These are phyloP conservation scores for Embidobia sp. DNA, from an alignment of 2,888 invertebrate genomes.

Conservation along the genomic window DNA sequence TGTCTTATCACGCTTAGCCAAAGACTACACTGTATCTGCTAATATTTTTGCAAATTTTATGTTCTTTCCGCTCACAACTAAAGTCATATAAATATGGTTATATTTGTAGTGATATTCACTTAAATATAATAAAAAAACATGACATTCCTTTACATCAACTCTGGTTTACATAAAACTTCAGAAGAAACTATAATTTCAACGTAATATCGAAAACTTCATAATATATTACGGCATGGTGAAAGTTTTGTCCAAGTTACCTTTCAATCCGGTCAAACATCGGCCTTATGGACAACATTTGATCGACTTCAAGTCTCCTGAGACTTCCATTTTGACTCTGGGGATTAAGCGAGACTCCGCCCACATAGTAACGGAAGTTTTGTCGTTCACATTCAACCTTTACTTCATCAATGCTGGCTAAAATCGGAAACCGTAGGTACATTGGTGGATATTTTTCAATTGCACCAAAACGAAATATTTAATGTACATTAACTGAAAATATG, in stretches of 20 bases:
- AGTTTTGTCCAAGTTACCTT: constrained; percentile 74
- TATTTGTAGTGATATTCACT: constrained; percentile 1
- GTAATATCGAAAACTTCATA: constrained; percentile 74
- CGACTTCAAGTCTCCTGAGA: constrained; percentile 77
- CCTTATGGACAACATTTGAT: constrained; percentile 68
- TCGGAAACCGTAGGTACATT: constrained; percentile 79
- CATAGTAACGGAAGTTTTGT: constrained; percentile 74
- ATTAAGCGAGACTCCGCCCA: constrained; percentile 81
- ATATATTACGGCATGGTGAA: constrained; percentile 73
- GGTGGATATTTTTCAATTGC: constrained; percentile 52
- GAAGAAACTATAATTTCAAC: constrained; percentile 70
- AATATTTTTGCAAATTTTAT: no score
- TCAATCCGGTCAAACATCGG: constrained; percentile 67
- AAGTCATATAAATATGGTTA: no score
- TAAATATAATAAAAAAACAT: constrained; percentile 41
- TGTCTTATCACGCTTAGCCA: no score
- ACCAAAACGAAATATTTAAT: neutral
- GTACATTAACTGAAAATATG: constrained; percentile 1
- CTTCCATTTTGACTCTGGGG: constrained; percentile 82
- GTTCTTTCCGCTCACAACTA: no score
- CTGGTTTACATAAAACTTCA: constrained; percentile 28
- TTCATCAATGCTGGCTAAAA: constrained; percentile 72
- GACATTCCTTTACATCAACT: constrained; percentile 48
- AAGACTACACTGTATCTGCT: no score
- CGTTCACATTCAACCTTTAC: constrained; percentile 64